Percentiles rank a stretch among this genome's conserved stretches.
Conservation (phyloP, 2,888 invertebrate genomes). For the Crepidodera aurea region DNA sequence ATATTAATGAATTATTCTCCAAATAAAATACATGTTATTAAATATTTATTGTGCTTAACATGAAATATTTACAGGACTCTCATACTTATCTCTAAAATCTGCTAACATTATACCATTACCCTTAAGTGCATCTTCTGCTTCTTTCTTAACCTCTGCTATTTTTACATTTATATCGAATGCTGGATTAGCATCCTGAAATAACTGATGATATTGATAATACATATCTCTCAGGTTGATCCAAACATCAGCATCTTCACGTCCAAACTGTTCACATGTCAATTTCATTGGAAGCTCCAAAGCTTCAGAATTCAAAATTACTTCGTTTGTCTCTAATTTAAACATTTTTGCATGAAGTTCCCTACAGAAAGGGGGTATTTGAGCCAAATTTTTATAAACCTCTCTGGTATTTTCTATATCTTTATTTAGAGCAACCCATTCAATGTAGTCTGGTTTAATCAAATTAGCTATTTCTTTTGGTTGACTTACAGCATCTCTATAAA, state of each 20-base stretch:
- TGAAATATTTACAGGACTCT: conserved; percentile 12
- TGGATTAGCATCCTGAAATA: conserved; percentile 70
- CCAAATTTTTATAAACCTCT: conserved; percentile 68
- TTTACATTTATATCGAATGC: conserved; percentile 61
- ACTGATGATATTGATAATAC: conserved; percentile 60
- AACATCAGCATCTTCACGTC: conserved; percentile 69
- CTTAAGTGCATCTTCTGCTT: conserved; percentile 34
- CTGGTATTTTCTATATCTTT: conserved; percentile 64
- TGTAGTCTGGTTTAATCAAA: conserved; percentile 68
- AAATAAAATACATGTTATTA: no score
- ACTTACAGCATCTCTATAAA: conserved; percentile 61
- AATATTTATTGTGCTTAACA: no score
- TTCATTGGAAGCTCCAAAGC: conserved; percentile 69
- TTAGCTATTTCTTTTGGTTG: conserved; percentile 64
- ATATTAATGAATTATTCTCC: no score
- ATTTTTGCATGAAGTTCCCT: conserved; percentile 55
- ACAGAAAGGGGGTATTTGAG: conserved; percentile 49
- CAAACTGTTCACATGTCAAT: conserved; percentile 72
- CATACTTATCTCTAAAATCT: conserved; percentile 41
- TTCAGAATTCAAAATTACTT: conserved; percentile 63
- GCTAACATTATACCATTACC: conserved; percentile 35
- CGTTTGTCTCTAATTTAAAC: conserved; percentile 64
- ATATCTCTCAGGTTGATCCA: conserved; percentile 75
- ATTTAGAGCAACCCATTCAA: conserved; percentile 64
- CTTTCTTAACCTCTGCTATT: conserved; percentile 31